phyloP scores from a whole-genome alignment of 2,113 vertebrate species.

The Burhinus oedicnemus region DNA sequence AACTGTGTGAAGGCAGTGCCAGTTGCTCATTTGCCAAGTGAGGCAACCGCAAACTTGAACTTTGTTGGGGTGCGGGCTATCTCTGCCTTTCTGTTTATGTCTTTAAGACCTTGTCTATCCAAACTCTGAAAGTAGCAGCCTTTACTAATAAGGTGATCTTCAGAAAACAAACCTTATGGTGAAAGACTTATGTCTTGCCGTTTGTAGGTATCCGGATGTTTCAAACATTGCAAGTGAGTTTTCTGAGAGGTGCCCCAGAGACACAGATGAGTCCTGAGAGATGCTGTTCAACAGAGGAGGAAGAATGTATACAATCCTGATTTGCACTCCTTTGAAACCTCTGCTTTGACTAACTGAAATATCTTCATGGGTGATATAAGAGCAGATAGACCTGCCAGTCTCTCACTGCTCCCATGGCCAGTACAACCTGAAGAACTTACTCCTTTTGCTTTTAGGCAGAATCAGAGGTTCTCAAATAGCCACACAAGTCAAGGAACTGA shows the following conservation, averaged over 20 bases:
- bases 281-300: background rate
- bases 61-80: fast-evolving
- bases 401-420: background rate
- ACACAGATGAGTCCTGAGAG: background rate
- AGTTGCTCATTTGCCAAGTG: background rate
- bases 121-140: background rate
- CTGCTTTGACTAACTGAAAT: background rate
- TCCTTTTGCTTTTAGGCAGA: background rate
- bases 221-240: background rate
- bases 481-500: background rate
- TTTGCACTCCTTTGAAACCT: background rate
- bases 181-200: background rate
- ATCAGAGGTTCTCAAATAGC: background rate
- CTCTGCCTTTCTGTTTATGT: background rate
- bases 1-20: background rate
- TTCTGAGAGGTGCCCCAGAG: background rate
- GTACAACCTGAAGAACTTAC: background rate
- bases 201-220: background rate
- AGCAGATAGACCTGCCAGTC: background rate
- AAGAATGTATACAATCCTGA: background rate
- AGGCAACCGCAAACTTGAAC: background rate
- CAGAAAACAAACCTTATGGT: background rate
- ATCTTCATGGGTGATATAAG: background rate
- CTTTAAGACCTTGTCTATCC: background rate
- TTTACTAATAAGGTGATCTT: background rate